Evolutionary conservation across 2,113 vertebrate genomes (phyloP), one percentile per base, ranked within the genome.

Genomic region (Litocranius walleri): DNA sequence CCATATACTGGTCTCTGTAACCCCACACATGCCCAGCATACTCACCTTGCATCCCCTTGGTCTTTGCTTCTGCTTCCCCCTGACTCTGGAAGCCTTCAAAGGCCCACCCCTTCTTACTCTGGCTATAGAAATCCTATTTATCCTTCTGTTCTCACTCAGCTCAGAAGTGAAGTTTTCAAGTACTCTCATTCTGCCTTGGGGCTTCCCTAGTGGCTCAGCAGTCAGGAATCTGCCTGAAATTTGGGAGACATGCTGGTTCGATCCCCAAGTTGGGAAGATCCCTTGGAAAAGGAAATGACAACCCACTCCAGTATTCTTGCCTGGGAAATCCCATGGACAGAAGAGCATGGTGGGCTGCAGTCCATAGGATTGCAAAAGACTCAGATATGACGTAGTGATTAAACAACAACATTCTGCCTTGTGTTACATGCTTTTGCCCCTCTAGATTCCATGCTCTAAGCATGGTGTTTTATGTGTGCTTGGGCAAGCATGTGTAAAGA

Each of bases 401-500:
- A 77, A 77, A 77, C 36, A 40, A 40, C 19, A 43, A 13, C 19
- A 27, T 95, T 90, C 71, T 50, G 43, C 84, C 88, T 96, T 94
- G 11, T 94, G 12, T 43, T 80, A 15, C 15, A 17, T 82, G 11
- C 88, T 96, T 59, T 83, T 7, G 50, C 15, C 23, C 21, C 50
- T 36, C 23, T 78, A 15, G 88, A 50, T 89, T 90, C 62, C 33
- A 77, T 30, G 57, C 56, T 92, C 81, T 48, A 25, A 85, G 17
- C 77, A 82, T 36, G 45, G 56, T 67, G n/a, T 50, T 92, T 90
- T 92, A 21, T 62, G 7, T 94, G 29, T 95, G 80, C 57, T 83
- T 97, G 67, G 59, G 90, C 82, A 97, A 61, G 74, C 33, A 13
- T 56, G 54, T 78, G 43, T 87, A 54, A 81, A 86, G 19, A 40